phyloP scores from a whole-genome alignment of 2,113 vertebrate genomes.

The Nothocercus julius region DNA sequence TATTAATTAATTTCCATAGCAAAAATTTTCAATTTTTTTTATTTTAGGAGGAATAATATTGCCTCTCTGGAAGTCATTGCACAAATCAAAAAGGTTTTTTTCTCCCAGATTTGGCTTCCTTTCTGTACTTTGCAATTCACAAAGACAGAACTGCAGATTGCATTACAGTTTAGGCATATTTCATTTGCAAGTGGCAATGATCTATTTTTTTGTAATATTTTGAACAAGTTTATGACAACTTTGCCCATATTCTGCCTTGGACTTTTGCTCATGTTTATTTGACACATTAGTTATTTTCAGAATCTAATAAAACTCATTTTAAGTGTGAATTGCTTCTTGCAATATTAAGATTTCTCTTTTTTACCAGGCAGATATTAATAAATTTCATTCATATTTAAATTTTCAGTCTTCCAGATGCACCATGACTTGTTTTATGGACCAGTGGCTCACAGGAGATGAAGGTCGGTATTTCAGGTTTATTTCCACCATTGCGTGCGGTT shows the following conservation, averaged over 20 bases:
- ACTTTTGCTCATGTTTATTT: not conserved
- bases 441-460: not conserved
- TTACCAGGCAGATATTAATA: not conserved
- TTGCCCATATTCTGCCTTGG: not conserved
- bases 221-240: not conserved
- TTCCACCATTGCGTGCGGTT: not conserved
- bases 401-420: not conserved
- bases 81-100: not conserved
- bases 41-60: not conserved
- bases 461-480: not conserved
- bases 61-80: not conserved
- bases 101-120: not conserved
- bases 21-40: not conserved
- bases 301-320: not conserved
- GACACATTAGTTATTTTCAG: not conserved
- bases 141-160: not conserved
- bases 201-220: not conserved
- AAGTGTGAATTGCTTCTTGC: not conserved
- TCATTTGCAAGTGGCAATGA: not conserved
- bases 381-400: constrained; percentile 18
- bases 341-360: not conserved
- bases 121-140: not conserved
- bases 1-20: not conserved
- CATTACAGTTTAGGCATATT: not conserved
- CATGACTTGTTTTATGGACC: not conserved